These are phyloP conservation scores for Drosophila saltans DNA, from an alignment of 1,140 invertebrate genomes.

Conservation along the genomic window DNA sequence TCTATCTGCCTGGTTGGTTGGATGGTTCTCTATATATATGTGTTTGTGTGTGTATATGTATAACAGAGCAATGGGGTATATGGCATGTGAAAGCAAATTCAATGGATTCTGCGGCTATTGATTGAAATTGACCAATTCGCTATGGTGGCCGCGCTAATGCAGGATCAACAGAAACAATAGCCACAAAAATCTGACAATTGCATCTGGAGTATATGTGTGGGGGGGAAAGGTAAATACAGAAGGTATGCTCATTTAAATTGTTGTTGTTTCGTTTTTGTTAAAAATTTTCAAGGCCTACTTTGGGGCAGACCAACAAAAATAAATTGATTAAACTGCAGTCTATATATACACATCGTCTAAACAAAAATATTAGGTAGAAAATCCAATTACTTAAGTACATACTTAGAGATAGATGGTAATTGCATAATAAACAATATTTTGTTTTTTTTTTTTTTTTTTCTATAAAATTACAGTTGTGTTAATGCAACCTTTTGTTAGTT, in stretches of 20 bases:
- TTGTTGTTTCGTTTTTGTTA: no score
- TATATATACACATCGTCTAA: no score
- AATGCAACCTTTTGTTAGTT: no score
- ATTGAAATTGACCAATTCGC: slow-evolving; percentile 52
- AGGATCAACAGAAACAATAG: slow-evolving; percentile 12
- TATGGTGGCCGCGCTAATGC: slow-evolving; percentile 33
- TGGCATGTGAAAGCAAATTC: slow-evolving; percentile 21
- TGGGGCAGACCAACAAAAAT: background rate
- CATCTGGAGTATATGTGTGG: background rate
- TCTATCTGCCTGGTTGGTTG: slow-evolving; percentile 29
- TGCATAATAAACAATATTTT: no score
- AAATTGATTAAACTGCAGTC: no score
- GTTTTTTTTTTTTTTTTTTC: no score
- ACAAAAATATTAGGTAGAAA: no score
- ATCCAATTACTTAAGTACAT: no score
- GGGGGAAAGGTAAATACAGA: background rate
- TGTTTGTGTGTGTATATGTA: slow-evolving; percentile 8
- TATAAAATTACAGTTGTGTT: no score
- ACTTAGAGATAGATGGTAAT: no score
- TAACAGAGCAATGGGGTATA: background rate
- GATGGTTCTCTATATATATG: background rate
- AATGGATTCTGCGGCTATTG: slow-evolving; percentile 48
- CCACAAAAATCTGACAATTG: slow-evolving; percentile 10
- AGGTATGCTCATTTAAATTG: background rate
- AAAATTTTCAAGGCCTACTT: slow-evolving; percentile 2